Evolutionary conservation across 2,888 invertebrate species (phyloP).

Genomic region (Nudaria mundana): DNA sequence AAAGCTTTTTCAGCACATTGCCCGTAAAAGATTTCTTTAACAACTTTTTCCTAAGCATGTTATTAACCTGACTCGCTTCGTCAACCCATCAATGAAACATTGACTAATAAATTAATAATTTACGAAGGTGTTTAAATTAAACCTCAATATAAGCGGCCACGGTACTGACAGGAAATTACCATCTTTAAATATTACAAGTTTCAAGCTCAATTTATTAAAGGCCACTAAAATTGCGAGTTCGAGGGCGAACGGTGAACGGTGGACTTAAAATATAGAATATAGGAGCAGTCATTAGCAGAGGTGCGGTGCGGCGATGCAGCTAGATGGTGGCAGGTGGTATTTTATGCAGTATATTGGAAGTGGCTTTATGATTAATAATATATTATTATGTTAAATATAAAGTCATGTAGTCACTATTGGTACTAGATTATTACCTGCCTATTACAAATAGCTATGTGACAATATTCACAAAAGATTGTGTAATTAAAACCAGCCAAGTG

Average conservation of each 20-base stretch:
- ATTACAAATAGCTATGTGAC: no score
- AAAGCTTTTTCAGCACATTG: no score
- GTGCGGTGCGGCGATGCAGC: constrained; percentile 2
- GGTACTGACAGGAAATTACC: constrained; percentile 37
- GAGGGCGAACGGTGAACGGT: constrained; percentile 6
- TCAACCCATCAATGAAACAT: constrained; percentile 8
- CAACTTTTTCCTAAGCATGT: background rate
- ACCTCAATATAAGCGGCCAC: constrained; percentile 35
- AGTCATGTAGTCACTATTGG: no score
- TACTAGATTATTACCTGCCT: no score
- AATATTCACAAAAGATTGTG: no score
- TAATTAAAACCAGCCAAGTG: no score
- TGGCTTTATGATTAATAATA: no score
- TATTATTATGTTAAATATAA: no score
- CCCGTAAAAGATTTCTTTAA: no score
- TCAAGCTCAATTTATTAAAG: constrained; percentile 33
- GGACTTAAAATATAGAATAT: constrained; percentile 15
- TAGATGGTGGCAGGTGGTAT: constrained; percentile 4
- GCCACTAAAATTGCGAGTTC: constrained; percentile 11
- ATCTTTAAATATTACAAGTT: constrained; percentile 37
- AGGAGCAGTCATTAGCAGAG: constrained; percentile 14
- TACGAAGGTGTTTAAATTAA: constrained; percentile 23
- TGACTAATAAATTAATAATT: constrained; percentile 32
- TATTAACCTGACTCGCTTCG: constrained; percentile 1
- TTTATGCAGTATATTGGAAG: background rate